A percentile compares a stretch with the other conserved stretches of the same genome.
phyloP scores from a whole-genome alignment of 2,797 vertebrate species.

The Gallinago nigripennis region DNA sequence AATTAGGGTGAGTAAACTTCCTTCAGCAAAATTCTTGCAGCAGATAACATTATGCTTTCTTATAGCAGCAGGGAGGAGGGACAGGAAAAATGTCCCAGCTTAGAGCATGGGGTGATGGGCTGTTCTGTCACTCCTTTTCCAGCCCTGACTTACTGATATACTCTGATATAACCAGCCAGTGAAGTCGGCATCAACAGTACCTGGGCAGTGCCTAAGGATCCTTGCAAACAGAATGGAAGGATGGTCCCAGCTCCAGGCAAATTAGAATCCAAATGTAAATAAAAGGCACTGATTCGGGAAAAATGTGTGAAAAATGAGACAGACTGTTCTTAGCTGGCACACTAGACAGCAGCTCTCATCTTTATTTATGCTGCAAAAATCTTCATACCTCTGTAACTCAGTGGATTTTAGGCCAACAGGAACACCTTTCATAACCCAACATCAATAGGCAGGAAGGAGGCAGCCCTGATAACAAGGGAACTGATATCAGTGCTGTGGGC shows the following conservation, averaged over 20 bases:
- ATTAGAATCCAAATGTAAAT: background rate
- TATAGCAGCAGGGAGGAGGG: background rate
- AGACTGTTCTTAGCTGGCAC: background rate
- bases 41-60: background rate
- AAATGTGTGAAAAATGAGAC: background rate
- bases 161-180: background rate
- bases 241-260: background rate
- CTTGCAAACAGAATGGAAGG: background rate
- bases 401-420: background rate
- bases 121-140: background rate
- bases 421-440: background rate
- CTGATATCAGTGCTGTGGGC: rapidly evolving
- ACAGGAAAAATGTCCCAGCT: background rate
- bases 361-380: background rate
- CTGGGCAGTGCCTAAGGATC: background rate
- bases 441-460: background rate
- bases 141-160: background rate
- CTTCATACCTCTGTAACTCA: background rate
- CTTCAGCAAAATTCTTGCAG: background rate
- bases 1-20: background rate
- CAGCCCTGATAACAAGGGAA: background rate
- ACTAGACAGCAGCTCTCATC: background rate
- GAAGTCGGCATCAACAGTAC: background rate
- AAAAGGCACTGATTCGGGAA: background rate
- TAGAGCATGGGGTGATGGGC: background rate